A percentile compares a stretch with the other conserved stretches of the same genome.
Conservation (phyloP, 35 echinoderm and acorn worm species). For the Eucidaris tribuloides region DNA sequence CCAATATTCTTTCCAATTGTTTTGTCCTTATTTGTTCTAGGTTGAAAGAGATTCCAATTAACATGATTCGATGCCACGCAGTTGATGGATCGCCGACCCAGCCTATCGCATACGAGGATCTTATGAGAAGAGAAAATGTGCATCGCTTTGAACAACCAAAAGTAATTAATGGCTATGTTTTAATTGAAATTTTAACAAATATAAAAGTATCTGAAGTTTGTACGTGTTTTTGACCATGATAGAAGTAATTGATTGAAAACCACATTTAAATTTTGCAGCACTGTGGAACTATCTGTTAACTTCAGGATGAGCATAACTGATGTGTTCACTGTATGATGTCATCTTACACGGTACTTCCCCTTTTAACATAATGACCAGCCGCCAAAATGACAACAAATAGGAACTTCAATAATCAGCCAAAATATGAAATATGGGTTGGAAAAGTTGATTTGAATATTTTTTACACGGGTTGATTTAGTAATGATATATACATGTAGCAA, state of each 20-base stretch:
- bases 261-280: too few species aligned
- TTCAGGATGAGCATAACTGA: too few species aligned
- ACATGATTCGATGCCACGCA: conserved; percentile 84
- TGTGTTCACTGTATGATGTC: not conserved
- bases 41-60: conserved; percentile 70
- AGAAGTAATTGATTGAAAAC: too few species aligned
- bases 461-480: too few species aligned
- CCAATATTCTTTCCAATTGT: not conserved
- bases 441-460: too few species aligned
- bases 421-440: too few species aligned
- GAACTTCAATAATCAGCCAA: not conserved
- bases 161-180: too few species aligned
- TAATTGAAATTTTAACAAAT: too few species aligned
- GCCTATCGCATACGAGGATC: conserved; percentile 51
- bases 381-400: not conserved
- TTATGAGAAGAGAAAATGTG: conserved; percentile 8
- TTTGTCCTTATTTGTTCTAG: conserved; percentile 25
- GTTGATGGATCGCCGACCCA: conserved; percentile 65
- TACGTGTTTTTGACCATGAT: too few species aligned
- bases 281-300: too few species aligned
- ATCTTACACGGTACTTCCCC: not conserved
- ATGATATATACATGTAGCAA: not conserved
- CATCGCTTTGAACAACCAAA: not conserved
- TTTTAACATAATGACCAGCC: not conserved
- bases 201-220: too few species aligned